Conservation (phyloP, 2,888 invertebrate species). For the Pristionchus japonicus region DNA sequence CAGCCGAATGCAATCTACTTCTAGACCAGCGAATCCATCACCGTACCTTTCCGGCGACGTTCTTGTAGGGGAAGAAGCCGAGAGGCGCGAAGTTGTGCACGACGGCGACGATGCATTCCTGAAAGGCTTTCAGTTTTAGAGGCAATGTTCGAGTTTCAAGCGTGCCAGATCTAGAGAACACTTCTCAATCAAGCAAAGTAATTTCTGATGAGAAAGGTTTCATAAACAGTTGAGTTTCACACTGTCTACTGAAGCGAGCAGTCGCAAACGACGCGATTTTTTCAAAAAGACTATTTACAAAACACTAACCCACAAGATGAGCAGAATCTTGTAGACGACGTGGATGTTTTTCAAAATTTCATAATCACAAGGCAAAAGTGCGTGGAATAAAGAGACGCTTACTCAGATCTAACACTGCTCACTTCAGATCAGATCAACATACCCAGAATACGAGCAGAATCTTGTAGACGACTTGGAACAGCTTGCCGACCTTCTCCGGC, state of each 20-base stretch:
- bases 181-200: too few species aligned
- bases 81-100: conserved; percentile 8
- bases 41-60: conserved; percentile 30
- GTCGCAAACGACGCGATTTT: not conserved
- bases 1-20: too few species aligned
- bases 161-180: too few species aligned
- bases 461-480: not conserved
- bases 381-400: too few species aligned
- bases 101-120: conserved; percentile 32
- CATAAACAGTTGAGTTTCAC: not conserved
- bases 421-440: too few species aligned
- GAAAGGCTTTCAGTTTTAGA: not conserved
- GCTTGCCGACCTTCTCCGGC: not conserved
- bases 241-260: not conserved
- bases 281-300: not conserved
- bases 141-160: too few species aligned
- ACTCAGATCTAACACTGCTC: too few species aligned
- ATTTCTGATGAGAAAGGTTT: too few species aligned
- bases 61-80: conserved; percentile 5
- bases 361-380: too few species aligned
- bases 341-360: too few species aligned
- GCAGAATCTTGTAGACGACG: not conserved
- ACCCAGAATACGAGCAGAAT: not conserved
- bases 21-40: too few species aligned
- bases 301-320: not conserved